phyloP scores from a whole-genome alignment of 2,888 invertebrate species.

The Macaria notata region DNA sequence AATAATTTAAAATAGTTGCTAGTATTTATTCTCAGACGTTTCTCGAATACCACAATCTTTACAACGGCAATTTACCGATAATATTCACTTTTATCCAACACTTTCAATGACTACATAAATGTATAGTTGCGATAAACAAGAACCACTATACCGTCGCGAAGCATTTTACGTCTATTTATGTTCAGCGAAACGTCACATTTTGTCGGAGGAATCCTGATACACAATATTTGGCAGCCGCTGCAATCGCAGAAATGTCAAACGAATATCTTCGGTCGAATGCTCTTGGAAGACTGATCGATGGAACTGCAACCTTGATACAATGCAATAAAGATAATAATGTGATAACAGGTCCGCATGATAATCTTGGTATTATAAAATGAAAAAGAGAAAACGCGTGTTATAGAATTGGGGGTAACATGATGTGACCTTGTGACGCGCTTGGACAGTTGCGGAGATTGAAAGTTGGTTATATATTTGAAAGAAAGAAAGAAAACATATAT shows the following conservation, averaged over 20 bases:
- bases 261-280: conserved; percentile 41
- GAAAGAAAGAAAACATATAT: too few species aligned
- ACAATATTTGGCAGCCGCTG: conserved; percentile 48
- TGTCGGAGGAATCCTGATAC: conserved; percentile 25
- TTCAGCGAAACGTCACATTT: conserved; percentile 7
- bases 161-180: background rate
- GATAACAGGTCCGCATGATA: conserved; percentile 22
- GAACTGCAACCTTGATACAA: conserved; percentile 38
- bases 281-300: conserved; percentile 24
- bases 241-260: conserved; percentile 47
- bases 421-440: conserved; percentile 12
- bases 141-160: too few species aligned
- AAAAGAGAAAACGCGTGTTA: conserved; percentile 17
- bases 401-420: background rate
- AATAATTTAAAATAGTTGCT: too few species aligned
- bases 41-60: too few species aligned
- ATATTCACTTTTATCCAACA: too few species aligned
- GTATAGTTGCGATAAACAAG: too few species aligned
- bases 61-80: too few species aligned
- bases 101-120: too few species aligned
- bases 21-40: too few species aligned
- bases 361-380: conserved; percentile 8
- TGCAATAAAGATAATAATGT: conserved; percentile 31
- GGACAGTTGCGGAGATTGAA: background rate
- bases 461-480: too few species aligned